Evolutionary conservation across 2,113 vertebrate species (phyloP), one percentile per base, ranked within the genome.

Genomic region (Psettodes erumei): DNA sequence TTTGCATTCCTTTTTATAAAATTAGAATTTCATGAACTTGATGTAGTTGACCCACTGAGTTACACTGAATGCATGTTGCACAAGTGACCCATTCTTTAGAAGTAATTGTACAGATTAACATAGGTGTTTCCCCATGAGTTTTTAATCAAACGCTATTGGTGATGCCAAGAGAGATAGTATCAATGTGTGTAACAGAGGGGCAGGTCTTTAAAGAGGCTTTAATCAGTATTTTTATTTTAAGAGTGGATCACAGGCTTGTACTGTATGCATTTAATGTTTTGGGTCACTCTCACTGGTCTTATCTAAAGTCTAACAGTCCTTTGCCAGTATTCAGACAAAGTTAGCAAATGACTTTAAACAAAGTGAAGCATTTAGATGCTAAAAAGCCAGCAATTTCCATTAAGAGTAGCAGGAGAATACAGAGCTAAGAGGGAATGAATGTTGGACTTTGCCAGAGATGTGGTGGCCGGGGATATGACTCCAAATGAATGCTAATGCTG

Each of bases 81-180:
- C 25, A 62, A 9, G 13, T 40, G 15, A 54, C 33, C 23, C 7
- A 11, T 53, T 32, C 0, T 40, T 50, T 51, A 28, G 6, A 51
- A 51, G 8, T 11, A 62, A n/a, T 28, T 1, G 1, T 16, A 13
- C 25, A 65, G 9, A 53, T 10, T 3, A 48, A 43, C 33, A 2
- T 3, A n/a, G n/a, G n/a, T n/a, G 19, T 70, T 72, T 73, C 40
- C 33, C 65, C 8, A 47, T 40, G 27, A 32, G 30, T 66, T 63
- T 47, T 62, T 63, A n/a, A 13, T 71, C 19, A 67, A 71, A 61
- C 38, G 53, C 13, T 33, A 18, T 28, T 67, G 32, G 23, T 1
- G 3, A 58, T 9, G 61, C 42, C 27, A 21, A 38, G 19, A 53
- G 43, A 68, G 25, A 63, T 19, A 33, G 25, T 25, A 33, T 33